Evolutionary conservation across 2,888 invertebrate species (phyloP), one percentile per base, ranked within the genome.

Genomic region (Eugnorisma glareosa): DNA sequence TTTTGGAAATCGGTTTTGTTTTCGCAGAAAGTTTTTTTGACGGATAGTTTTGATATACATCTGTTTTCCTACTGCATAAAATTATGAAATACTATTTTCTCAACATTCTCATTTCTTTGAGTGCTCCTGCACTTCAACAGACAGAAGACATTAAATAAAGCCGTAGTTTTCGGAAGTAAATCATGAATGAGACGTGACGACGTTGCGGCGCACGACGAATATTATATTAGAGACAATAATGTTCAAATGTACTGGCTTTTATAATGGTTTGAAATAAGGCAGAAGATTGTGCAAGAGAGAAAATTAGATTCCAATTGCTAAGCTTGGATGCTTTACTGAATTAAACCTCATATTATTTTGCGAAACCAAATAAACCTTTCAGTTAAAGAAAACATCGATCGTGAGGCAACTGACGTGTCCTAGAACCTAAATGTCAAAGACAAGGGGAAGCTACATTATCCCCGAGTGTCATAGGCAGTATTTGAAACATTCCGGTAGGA

Each of bases 81-180:
- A 35, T 64, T 74, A n/a, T 31, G 66, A 67, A 69, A 61, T 61
- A 71, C 51, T 68, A 69, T 72, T 67, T 72, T 57, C 64, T 54
- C 54, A 51, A 43, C 11, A 18, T 11, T 48, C 66, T 72, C 76
- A 84, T 83, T 67, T 57, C 31, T 73, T 21, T 40, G 68, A 83
- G 84, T 76, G 66, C 77, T 57, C 24, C 35, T 57, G 28, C 68
- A 54, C 51, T 68, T n/a, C 7, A 21, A n/a, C 40, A 45, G 35
- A 43, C 24, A 68, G 21, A 6, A 24, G 63, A 75, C 75, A 48
- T 48, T 67, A 70, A 83, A 68, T 54, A 76, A 76, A 57, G 18
- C 5, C 61, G 15, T 45, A 75, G 51, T 72, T 64, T 79, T 61
- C 43, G 61, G 24, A 48, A 82, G 66, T 70, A 71, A 77, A 67